phyloP scores from a whole-genome alignment of 2,888 invertebrate genomes.

The Drosophila longiperda region DNA sequence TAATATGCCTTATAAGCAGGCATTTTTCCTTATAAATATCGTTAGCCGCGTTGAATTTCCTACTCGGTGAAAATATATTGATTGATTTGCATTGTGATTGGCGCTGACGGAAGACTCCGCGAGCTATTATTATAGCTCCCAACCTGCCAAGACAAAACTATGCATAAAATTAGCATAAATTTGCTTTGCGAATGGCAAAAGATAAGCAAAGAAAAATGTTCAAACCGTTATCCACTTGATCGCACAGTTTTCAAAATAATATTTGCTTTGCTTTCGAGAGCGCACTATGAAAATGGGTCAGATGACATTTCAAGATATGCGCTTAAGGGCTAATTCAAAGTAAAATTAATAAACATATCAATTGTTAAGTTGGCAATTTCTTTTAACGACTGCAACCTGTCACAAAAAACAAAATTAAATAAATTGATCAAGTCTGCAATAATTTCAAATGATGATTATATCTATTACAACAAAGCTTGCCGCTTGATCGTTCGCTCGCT shows the following conservation, averaged over 20 bases:
- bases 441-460: constrained; percentile 71
- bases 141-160: constrained; percentile 25
- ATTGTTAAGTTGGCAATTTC: constrained; percentile 18
- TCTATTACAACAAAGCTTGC: constrained; percentile 62
- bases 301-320: constrained; percentile 41
- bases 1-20: constrained; percentile 34
- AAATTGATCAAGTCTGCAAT: constrained; percentile 73
- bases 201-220: constrained; percentile 22
- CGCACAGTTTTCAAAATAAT: constrained; percentile 37
- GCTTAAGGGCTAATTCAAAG: constrained; percentile 17
- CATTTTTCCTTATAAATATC: constrained; percentile 33
- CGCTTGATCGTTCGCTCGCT: constrained; percentile 20
- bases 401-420: constrained; percentile 45
- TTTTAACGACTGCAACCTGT: constrained; percentile 64
- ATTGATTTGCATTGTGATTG: constrained; percentile 67
- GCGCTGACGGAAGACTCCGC: constrained; percentile 43
- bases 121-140: constrained; percentile 45
- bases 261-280: constrained; percentile 45
- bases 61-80: constrained; percentile 56
- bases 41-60: constrained; percentile 51
- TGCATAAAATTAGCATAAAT: constrained; percentile 72
- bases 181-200: constrained; percentile 25
- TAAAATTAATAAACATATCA: constrained; percentile 57
- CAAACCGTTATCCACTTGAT: constrained; percentile 38
- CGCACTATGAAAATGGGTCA: constrained; percentile 51